A percentile compares a stretch with the other conserved stretches of the same genome.
These are phyloP conservation scores for Mantis religiosa DNA, from an alignment of 2,888 invertebrate species.

Conservation along the genomic window DNA sequence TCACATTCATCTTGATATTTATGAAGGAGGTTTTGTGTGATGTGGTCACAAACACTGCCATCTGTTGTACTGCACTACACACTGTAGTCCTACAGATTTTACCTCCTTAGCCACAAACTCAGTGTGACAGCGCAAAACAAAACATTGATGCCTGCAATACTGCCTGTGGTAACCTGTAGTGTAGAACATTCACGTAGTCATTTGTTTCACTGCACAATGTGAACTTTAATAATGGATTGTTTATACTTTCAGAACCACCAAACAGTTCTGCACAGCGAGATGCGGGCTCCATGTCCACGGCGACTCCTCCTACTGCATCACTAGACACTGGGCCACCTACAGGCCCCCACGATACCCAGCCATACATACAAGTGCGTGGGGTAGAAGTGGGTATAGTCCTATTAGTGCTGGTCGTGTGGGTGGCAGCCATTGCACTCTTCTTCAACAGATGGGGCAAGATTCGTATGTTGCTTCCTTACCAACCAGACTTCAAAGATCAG, in stretches of 20 bases:
- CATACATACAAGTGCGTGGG: conserved; percentile 66
- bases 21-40: no score
- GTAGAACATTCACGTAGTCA: no score
- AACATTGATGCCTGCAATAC: no score
- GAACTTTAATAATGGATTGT: no score
- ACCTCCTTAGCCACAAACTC: no score
- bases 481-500: conserved; percentile 85
- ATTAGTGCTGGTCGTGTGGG: conserved; percentile 77
- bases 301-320: conserved; percentile 7
- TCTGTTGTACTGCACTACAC: no score
- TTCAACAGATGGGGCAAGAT: conserved; percentile 89
- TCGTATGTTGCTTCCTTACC: conserved; percentile 82
- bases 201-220: no score
- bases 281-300: conserved; percentile 49
- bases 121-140: no score
- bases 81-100: no score
- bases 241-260: conserved; percentile 62
- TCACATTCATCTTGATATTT: no score
- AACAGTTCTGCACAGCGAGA: conserved; percentile 75
- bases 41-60: no score
- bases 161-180: no score
- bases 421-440: conserved; percentile 80
- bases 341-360: conserved; percentile 8
- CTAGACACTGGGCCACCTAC: background rate
- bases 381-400: conserved; percentile 88